Evolutionary conservation across 2,797 vertebrate species (phyloP), one percentile per base, ranked within the genome.

Genomic region (Florisuga fusca): DNA sequence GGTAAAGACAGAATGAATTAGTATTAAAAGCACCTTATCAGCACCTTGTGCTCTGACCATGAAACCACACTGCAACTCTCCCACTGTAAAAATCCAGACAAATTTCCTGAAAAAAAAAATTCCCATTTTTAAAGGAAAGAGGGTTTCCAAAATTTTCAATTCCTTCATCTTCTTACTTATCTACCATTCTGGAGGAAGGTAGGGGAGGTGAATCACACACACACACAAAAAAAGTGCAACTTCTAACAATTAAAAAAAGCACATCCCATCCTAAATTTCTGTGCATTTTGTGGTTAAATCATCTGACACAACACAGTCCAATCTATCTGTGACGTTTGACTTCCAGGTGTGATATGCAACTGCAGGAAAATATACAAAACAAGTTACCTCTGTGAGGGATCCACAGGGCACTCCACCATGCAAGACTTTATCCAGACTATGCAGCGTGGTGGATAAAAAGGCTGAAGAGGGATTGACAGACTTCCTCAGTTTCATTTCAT

Each of bases 311-410:
- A 66, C 17, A 57, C 19, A 58, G 12, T 31, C 26, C 51, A 85
- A 31, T 3, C 14, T 59, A 25, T 7, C 20, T 38, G 17, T 54
- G 26, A 76, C 27, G 50, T 89, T 2, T 53, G 7, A 61, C 41
- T 74, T 85, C 23, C 22, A 71, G 7, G 12, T 36, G 7, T 26
- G 53, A 84, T 8, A 7, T 23, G 13, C 8, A 72, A 63, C 25
- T 55, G 33, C 36, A 84, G 12, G 43, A 55, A 61, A 90, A 53
- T 9, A 18, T 2, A 64, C 36, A 51, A 27, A 85, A 71, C 5
- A 77, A 76, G 19, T 92, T 98, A 98, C 98, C 98, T 99, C 98
- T 85, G 98, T 98, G 90, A 99, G 98, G 43, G 98, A 98, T 84
- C 98, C 98, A 85, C 98, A 97, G 25, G 98, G 97, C 64, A 99